Percentiles rank a stretch among this genome's conserved stretches.
phyloP scores from a whole-genome alignment of 1,140 invertebrate genomes.

The Acromyrmex charruanus region DNA sequence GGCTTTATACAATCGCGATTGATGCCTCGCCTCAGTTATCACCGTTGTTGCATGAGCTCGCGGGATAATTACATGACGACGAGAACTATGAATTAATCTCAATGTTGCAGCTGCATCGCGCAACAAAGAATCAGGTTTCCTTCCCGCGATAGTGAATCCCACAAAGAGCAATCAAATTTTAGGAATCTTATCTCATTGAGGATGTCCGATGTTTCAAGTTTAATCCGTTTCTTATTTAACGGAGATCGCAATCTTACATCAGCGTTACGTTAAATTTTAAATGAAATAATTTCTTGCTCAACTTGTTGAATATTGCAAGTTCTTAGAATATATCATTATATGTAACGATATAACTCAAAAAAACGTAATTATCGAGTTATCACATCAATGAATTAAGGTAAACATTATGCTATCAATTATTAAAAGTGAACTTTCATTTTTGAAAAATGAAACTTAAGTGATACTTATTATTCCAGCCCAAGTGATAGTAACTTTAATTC shows the following conservation, averaged over 20 bases:
- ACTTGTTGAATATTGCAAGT: too few relatives aligned
- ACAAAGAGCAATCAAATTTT: neutral
- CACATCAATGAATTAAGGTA: too few relatives aligned
- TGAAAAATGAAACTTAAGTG: too few relatives aligned
- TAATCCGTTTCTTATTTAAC: conserved; percentile 15
- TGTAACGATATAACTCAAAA: too few relatives aligned
- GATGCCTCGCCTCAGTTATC: conserved; percentile 29
- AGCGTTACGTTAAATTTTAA: neutral
- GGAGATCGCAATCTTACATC: neutral
- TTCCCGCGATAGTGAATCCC: neutral
- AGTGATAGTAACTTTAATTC: too few relatives aligned
- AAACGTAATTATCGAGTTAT: too few relatives aligned
- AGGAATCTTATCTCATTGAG: neutral
- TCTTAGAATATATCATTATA: too few relatives aligned
- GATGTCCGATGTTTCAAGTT: neutral
- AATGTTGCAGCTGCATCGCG: neutral
- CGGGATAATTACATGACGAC: conserved; percentile 36
- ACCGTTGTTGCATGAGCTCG: conserved; percentile 8
- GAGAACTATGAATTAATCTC: conserved; percentile 6
- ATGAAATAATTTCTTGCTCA: too few relatives aligned
- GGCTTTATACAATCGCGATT: conserved; percentile 48
- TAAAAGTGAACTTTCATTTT: too few relatives aligned
- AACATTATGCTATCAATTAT: too few relatives aligned
- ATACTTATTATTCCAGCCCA: too few relatives aligned
- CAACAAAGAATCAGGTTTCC: conserved; percentile 10